Conservation (phyloP, 2,888 invertebrate genomes). For the Sepioteuthis lessoniana region DNA sequence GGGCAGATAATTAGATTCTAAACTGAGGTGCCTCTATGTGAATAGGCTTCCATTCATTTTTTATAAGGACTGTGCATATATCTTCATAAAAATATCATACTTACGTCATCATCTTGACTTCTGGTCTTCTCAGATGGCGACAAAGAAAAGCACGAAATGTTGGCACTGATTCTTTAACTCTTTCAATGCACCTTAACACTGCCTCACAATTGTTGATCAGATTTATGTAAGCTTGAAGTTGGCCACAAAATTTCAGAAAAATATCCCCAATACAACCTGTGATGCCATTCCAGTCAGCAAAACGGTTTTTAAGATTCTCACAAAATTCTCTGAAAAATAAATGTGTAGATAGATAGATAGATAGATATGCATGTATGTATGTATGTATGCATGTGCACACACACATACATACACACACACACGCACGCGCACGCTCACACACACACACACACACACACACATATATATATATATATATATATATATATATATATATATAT, state of each 20-base stretch:
- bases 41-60: no score
- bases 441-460: no score
- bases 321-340: constrained; percentile 62
- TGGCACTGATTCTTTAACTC: constrained; percentile 69
- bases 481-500: no score
- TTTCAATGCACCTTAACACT: constrained; percentile 69
- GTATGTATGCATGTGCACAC: neutral
- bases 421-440: no score
- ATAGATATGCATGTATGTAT: neutral
- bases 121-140: constrained; percentile 68
- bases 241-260: constrained; percentile 70
- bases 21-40: no score
- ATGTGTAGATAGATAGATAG: neutral
- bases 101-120: constrained; percentile 72
- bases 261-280: constrained; percentile 72
- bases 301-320: constrained; percentile 68
- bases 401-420: neutral
- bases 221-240: constrained; percentile 71
- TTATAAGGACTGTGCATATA: neutral
- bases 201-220: constrained; percentile 73
- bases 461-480: no score
- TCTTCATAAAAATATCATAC: constrained; percentile 46
- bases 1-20: no score
- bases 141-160: constrained; percentile 71
- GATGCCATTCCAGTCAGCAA: constrained; percentile 68